Evolutionary conservation across 2,888 invertebrate genomes (phyloP).

Genomic region (Sesamia inferens): DNA sequence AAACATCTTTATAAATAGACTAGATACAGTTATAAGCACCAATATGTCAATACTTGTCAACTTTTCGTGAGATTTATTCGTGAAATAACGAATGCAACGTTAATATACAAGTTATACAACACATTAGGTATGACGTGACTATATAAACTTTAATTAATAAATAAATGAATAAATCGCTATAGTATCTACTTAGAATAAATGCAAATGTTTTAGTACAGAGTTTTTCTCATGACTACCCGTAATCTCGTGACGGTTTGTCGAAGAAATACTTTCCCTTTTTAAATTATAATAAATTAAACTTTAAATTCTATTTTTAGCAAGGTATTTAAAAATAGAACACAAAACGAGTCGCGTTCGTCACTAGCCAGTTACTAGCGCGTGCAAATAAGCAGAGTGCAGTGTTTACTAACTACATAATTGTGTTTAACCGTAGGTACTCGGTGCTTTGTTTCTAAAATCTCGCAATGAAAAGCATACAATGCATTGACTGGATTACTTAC

Average conservation of each 20-base stretch:
- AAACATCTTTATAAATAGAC: no score
- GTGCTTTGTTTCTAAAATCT: conserved; percentile 41
- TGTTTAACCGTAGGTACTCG: conserved; percentile 41
- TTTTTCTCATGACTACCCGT: neutral
- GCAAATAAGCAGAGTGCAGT: conserved; percentile 49
- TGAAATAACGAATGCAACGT: no score
- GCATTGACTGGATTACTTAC: conserved; percentile 28
- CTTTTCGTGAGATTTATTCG: no score
- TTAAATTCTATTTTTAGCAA: conserved; percentile 13
- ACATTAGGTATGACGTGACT: no score
- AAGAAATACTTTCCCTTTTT: conserved; percentile 9
- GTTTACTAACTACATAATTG: conserved; percentile 48
- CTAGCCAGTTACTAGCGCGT: conserved; percentile 33
- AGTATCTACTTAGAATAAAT: no score
- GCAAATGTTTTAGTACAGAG: no score
- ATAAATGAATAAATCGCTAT: no score
- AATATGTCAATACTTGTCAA: no score
- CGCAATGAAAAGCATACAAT: conserved; percentile 30
- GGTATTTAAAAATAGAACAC: conserved; percentile 38
- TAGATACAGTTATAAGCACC: no score
- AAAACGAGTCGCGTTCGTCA: conserved; percentile 19
- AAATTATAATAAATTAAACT: neutral
- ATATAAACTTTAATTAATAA: no score
- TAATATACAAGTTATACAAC: no score
- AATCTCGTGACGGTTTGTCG: neutral